phyloP scores from a whole-genome alignment of 1,140 invertebrate species.

The Planococcus citri region DNA sequence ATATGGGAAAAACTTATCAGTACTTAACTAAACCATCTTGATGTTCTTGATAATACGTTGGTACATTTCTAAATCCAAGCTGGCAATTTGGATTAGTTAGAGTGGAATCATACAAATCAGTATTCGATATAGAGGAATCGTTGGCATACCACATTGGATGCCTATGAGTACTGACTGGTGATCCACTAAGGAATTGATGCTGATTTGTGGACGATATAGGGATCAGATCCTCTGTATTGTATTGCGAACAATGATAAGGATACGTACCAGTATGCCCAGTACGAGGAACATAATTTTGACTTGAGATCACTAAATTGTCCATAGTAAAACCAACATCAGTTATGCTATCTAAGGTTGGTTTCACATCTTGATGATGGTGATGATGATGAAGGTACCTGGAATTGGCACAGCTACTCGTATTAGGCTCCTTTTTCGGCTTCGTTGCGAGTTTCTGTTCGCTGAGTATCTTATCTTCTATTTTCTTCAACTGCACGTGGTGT shows the following conservation, averaged over 20 bases:
- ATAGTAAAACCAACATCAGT: neutral
- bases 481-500: neutral
- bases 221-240: neutral
- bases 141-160: conserved; percentile 1
- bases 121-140: neutral
- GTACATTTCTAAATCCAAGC: conserved; percentile 5
- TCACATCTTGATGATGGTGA: conserved; percentile 14
- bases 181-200: neutral
- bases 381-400: conserved; percentile 11
- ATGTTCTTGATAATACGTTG: conserved; percentile 2
- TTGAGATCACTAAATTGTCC: conserved; percentile 14
- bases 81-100: conserved; percentile 1
- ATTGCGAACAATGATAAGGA: neutral
- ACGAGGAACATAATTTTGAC: conserved; percentile 1
- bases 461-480: conserved; percentile 8
- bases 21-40: neutral
- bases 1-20: too few species aligned
- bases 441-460: neutral
- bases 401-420: neutral
- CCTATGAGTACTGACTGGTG: conserved; percentile 4
- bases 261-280: neutral
- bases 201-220: neutral
- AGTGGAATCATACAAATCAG: neutral
- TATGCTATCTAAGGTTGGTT: neutral
- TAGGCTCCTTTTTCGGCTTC: conserved; percentile 4